These are phyloP conservation scores for Crotophaga sulcirostris DNA, from an alignment of 2,113 vertebrate genomes.

Conservation along the genomic window DNA sequence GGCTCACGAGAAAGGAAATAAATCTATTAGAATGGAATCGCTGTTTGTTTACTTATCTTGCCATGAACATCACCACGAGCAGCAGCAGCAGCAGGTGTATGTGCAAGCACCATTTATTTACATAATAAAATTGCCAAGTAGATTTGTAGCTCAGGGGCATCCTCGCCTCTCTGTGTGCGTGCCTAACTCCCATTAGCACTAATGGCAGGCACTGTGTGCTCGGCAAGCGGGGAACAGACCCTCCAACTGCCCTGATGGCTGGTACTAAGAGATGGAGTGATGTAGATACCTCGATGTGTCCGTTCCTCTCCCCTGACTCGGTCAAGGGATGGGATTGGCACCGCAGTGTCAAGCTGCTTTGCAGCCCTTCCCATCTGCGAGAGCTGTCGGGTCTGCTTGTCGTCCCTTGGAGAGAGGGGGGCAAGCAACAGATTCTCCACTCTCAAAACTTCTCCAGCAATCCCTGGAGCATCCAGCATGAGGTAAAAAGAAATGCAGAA, in stretches of 20 bases:
- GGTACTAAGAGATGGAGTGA: not conserved
- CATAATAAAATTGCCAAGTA: conserved; percentile 43
- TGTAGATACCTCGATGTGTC: not conserved
- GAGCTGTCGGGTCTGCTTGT: not conserved
- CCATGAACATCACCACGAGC: not conserved
- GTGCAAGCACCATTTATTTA: conserved; percentile 60
- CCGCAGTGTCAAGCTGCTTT: not conserved
- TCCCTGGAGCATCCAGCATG: not conserved
- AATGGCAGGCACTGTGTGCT: not conserved
- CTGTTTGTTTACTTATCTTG: conserved; percentile 36
- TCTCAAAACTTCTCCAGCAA: not conserved
- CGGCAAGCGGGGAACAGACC: not conserved
- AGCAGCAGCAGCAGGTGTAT: conserved; percentile 44
- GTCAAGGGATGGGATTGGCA: not conserved
- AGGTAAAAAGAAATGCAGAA: not conserved
- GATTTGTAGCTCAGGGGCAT: conserved; percentile 55
- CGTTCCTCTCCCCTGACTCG: not conserved
- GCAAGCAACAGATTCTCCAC: not conserved
- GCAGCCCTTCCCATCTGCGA: not conserved
- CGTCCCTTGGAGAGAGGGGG: not conserved
- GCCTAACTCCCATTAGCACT: not conserved
- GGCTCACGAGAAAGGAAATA: conserved; percentile 26
- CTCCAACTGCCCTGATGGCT: not conserved
- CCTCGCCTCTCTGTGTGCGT: not conserved
- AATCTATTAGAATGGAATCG: not conserved